A percentile compares a stretch with the other conserved stretches of the same genome.
Evolutionary conservation across 2,113 vertebrate species (phyloP).

Genomic region (Otus sunia): DNA sequence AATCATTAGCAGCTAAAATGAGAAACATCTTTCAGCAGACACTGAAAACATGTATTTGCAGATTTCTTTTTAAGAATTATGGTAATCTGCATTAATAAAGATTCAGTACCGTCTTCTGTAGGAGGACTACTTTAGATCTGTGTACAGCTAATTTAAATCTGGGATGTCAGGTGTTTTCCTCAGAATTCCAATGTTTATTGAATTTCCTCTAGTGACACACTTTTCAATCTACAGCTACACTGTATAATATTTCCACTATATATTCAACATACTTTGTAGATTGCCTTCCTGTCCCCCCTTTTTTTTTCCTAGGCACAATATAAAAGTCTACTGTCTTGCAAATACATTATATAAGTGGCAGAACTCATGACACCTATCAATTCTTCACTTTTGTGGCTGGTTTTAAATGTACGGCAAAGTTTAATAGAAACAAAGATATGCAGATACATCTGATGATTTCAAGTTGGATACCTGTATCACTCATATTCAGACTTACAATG

Average conservation of each 20-base stretch:
- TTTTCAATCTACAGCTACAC: background rate
- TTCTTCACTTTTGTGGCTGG: background rate
- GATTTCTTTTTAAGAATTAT: background rate
- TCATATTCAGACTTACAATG: background rate
- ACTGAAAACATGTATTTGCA: background rate
- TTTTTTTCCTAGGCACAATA: background rate
- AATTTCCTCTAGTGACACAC: background rate
- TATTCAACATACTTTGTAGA: background rate
- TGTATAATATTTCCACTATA: background rate
- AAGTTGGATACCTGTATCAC: background rate
- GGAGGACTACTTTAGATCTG: background rate
- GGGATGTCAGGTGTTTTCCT: background rate
- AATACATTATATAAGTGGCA: background rate
- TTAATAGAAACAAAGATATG: background rate
- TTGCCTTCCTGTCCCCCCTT: fast-evolving
- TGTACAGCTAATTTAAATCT: background rate
- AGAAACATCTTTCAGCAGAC: background rate
- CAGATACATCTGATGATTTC: background rate
- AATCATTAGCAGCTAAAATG: background rate
- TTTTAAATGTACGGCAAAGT: background rate
- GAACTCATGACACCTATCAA: background rate
- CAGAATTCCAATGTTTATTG: background rate
- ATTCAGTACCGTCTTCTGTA: background rate
- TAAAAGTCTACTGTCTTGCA: background rate
- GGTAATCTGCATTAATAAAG: background rate